Conservation (phyloP, 2,888 invertebrate genomes). For the Cheilosia soror region DNA sequence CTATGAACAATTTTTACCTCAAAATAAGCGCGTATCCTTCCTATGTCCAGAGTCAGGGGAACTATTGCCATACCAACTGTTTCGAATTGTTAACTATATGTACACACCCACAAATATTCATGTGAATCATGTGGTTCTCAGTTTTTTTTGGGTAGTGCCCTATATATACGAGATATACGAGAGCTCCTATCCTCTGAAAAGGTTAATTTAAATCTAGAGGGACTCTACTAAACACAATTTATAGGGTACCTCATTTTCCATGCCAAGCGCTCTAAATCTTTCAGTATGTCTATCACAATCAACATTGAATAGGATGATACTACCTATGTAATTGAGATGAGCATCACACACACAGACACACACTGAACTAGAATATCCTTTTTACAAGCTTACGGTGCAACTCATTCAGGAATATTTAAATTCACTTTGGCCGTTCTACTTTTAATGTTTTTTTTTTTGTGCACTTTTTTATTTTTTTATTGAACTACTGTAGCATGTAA, state of each 20-base stretch:
- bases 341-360: constrained; percentile 8
- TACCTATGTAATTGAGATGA: constrained; percentile 51
- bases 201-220: too few relatives aligned
- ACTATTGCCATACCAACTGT: too few relatives aligned
- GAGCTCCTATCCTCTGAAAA: too few relatives aligned
- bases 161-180: too few relatives aligned
- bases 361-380: constrained; percentile 46
- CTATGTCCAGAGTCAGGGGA: too few relatives aligned
- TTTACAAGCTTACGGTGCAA: constrained; percentile 57
- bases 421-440: constrained; percentile 66
- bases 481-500: constrained; percentile 65
- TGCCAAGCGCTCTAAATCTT: not conserved
- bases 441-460: constrained; percentile 31
- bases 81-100: too few relatives aligned
- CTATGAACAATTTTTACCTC: too few relatives aligned
- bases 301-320: constrained; percentile 41
- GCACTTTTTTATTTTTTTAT: constrained; percentile 18
- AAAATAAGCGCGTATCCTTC: too few relatives aligned
- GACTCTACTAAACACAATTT: not conserved
- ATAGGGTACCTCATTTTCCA: not conserved
- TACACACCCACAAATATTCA: too few relatives aligned
- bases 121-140: too few relatives aligned
- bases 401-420: constrained; percentile 69
- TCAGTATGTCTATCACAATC: not conserved
- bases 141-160: too few relatives aligned